Evolutionary conservation across 2,797 vertebrate genomes (phyloP).

Genomic region (Eurystomus glaucurus): DNA sequence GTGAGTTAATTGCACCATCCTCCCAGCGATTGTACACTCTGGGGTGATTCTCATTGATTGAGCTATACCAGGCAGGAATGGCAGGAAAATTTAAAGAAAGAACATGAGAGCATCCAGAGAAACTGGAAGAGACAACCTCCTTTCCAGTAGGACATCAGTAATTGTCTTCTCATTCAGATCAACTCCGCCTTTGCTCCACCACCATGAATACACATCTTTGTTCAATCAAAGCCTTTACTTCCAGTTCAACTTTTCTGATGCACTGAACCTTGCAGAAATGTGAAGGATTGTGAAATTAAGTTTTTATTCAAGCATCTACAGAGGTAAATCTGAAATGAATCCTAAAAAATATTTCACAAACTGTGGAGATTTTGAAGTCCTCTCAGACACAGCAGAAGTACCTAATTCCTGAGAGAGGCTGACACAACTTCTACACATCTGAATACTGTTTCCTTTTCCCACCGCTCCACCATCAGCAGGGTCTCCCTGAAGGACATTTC

Average conservation of each 20-base stretch:
- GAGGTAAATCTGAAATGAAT: conserved; percentile 44
- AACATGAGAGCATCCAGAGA: neutral
- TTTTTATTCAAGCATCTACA: conserved; percentile 3
- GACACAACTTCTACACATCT: conserved; percentile 14
- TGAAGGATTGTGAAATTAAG: conserved; percentile 35
- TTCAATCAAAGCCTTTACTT: neutral
- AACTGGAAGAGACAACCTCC: neutral
- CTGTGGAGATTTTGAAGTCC: conserved; percentile 21
- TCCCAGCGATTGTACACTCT: neutral
- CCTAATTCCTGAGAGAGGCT: conserved; percentile 63
- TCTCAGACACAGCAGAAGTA: conserved; percentile 43
- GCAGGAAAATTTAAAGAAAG: neutral
- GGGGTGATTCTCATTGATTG: neutral
- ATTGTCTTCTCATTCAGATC: neutral
- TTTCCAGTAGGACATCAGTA: neutral
- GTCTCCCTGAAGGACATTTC: conserved; percentile 33
- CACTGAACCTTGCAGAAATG: conserved; percentile 51
- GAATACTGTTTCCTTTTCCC: neutral
- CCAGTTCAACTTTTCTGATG: neutral
- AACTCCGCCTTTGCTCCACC: neutral
- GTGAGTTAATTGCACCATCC: conserved; percentile 6
- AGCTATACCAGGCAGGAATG: neutral
- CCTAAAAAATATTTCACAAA: conserved; percentile 27
- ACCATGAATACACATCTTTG: neutral
- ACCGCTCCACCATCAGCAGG: neutral